Evolutionary conservation across 2,888 invertebrate species (phyloP), one percentile per base, ranked within the genome.

Genomic region (Galerucella nymphaeae): DNA sequence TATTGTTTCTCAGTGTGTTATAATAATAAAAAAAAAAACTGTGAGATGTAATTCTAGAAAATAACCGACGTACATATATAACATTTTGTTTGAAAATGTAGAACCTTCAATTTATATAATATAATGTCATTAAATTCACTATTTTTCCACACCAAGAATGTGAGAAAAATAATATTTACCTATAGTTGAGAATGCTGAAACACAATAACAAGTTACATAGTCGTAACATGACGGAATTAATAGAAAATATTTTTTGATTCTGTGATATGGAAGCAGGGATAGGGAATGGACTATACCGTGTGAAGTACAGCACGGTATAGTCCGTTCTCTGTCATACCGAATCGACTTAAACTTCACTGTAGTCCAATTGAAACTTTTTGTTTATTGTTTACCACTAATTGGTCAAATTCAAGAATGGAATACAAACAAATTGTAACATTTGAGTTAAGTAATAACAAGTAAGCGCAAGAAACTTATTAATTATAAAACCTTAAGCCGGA

Each of bases 61-160:
- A 38, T 38, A 38, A 30, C 0, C 30, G 30, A 38, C 30, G 30
- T 38, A 38, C 6, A 30, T 6, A 38, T 38, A 38, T 38, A 38
- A 38, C 30, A 38, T 38, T 38, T 38, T 38, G 9, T 38, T 38
- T 6, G 30, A 5, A 16, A 57, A 57, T 23, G 16, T 20, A 20
- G 14, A 14, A 45, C 14, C 13, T 45, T 45, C 5, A 45, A 45
- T 14, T 45, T 18, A 13, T 16, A 55, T 6, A 48, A 14, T 50
- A 16, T 45, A 20, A 48, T 45, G 20, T 64, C 23, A 64, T 64
- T 48, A 50, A 55, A 30, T 42, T 14, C 38, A 50, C 41, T 70
- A 55, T 70, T 64, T 70, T 58, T 41, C 11, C 16, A 55, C 11
- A 55, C 55, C 9, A 55, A 55, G 18, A 11, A 20, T 55, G 55